Evolutionary conservation across 37 sponge, comb jelly and placozoan species (phyloP).

Genomic region (Lycopodina hypogea): DNA sequence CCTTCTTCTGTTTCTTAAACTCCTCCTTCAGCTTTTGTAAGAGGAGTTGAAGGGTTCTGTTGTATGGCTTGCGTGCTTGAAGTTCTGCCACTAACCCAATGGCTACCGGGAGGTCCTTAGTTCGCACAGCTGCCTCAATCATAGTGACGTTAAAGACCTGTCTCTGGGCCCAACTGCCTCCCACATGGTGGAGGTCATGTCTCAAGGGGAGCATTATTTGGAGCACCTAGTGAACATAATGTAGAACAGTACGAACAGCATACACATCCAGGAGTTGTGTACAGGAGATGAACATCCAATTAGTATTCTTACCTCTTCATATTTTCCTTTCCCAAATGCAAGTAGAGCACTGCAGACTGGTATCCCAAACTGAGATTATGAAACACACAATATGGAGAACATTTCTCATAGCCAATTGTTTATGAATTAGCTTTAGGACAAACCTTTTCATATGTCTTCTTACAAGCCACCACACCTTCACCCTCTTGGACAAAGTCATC

Average conservation of each 20-base stretch:
- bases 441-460: not conserved
- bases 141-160: constrained; percentile 72
- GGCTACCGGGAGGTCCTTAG: constrained; percentile 5
- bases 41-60: not conserved
- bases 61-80: not conserved
- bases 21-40: not conserved
- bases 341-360: constrained; percentile 79
- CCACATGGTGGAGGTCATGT: constrained; percentile 47
- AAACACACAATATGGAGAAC: not conserved
- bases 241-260: not conserved
- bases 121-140: constrained; percentile 70
- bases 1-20: not conserved
- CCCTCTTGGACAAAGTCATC: not conserved
- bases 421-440: not conserved
- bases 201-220: constrained; percentile 67
- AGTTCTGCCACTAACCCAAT: not conserved
- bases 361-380: constrained; percentile 58
- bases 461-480: not conserved
- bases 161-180: constrained; percentile 89
- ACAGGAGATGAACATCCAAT: not conserved
- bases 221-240: constrained; percentile 47
- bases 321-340: constrained; percentile 74
- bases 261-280: not conserved
- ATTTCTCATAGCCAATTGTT: not conserved
- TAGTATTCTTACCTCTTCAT: constrained; percentile 63